Base-by-base conservation (phyloP, 2,888 invertebrate species). In the Sylvicola cinctus region DNA sequence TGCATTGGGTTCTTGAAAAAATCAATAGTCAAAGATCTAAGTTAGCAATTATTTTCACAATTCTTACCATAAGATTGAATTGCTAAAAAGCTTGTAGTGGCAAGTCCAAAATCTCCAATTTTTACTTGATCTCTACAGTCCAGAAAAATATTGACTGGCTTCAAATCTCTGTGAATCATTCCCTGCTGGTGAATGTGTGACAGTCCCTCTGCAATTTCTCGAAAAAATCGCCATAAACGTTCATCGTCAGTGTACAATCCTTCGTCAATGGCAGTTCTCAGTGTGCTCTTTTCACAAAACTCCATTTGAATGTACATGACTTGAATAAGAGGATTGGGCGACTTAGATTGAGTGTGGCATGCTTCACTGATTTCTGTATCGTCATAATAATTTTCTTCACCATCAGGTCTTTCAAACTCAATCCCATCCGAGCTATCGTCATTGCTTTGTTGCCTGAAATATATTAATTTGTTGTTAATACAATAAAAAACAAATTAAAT, bases 221-320 rank as follows among this genome's bases (percentile, higher is more conserved):
- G 66, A 49, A 98, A 93, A 8, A 96, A 60, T 28, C 90, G 68
- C 91, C 91, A 93, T 15, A 85, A 69, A 28, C 88, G 63, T 45
- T 79, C 74, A 20, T 70, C 66, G 45, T 93, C 81, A 45, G 71
- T 58, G 50, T 70, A 74, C 25, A 90, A 53, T 14, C 74, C 74
- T 38, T 70, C 68, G 58, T 93, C 93, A 39, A 95, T 95, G 3
- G 88, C 87, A 40, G 75, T 80, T 47, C 74, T 66, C 20, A 91
- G 58, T 0, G 96, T 98, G 45, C 83, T 85, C 49, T 90, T 93
- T 51, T 95, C 95, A 55, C 98, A 98, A 55, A 90, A 95, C 60
- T 98, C 96, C 98, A 98, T 98, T 63, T 96, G 87, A 44, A 85
- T 84, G 50, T 85, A 91, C 61, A 93, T 70, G 36, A 76, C 76